Conservation (phyloP, 2,113 vertebrate species). For the Dipodomys merriami region DNA sequence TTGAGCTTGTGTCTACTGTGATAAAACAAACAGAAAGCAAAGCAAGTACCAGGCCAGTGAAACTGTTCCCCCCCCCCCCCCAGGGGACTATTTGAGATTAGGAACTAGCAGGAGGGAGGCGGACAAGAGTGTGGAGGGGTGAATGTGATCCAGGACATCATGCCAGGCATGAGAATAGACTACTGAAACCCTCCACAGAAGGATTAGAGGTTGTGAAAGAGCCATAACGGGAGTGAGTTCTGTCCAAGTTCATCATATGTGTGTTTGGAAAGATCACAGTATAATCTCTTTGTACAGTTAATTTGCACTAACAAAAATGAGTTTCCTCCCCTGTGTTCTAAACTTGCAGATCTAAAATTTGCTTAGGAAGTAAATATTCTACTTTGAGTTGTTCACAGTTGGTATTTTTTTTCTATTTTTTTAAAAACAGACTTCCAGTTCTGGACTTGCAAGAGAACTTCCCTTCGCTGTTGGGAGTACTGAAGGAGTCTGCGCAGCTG, state of each 20-base stretch:
- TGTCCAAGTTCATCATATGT: too few relatives aligned
- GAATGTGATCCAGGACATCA: too few relatives aligned
- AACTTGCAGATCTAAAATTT: not conserved
- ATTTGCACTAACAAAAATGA: too few relatives aligned
- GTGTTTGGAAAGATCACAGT: too few relatives aligned
- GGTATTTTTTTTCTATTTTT: not conserved
- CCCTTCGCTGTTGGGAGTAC: conserved; percentile 89
- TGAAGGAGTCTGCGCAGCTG: conserved; percentile 95
- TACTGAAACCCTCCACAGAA: too few relatives aligned
- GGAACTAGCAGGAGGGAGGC: too few relatives aligned
- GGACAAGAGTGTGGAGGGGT: too few relatives aligned
- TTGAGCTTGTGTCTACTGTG: not conserved
- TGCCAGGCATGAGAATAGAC: too few relatives aligned
- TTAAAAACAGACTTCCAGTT: conserved; percentile 87
- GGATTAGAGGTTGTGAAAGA: too few relatives aligned
- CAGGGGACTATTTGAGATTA: too few relatives aligned
- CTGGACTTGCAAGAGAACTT: conserved; percentile 93
- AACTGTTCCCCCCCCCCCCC: not conserved
- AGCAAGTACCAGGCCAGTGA: not conserved
- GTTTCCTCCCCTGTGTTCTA: not conserved
- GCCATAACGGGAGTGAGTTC: too few relatives aligned
- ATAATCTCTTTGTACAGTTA: too few relatives aligned
- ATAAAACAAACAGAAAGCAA: not conserved
- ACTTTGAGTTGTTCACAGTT: not conserved
- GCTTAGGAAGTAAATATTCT: not conserved